phyloP scores from a whole-genome alignment of 1,140 invertebrate species.

The Hylaeus anthracinus region DNA sequence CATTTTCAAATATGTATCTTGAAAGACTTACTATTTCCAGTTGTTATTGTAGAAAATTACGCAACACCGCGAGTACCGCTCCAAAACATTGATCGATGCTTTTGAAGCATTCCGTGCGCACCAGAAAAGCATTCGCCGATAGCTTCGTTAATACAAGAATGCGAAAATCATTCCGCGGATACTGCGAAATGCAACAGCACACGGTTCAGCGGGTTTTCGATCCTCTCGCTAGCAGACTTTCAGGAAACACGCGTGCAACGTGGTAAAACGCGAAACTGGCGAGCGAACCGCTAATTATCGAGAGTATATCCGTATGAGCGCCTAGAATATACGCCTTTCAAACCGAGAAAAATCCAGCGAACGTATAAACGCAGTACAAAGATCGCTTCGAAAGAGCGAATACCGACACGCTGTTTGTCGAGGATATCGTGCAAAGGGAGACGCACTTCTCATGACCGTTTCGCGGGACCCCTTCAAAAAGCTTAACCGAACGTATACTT shows the following conservation, averaged over 20 bases:
- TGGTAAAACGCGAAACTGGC: background rate
- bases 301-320: background rate
- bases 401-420: background rate
- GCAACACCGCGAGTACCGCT: too few species aligned
- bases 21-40: too few species aligned
- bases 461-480: background rate
- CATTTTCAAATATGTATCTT: too few species aligned
- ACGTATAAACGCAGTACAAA: background rate
- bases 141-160: background rate
- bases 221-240: background rate
- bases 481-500: slow-evolving; percentile 4
- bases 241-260: background rate
- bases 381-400: background rate
- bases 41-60: too few species aligned
- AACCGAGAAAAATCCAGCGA: background rate
- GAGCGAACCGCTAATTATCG: background rate
- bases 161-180: background rate
- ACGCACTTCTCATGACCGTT: background rate
- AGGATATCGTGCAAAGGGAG: background rate
- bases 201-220: background rate
- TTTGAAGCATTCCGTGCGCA: too few species aligned
- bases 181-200: background rate
- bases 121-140: too few species aligned
- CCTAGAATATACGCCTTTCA: background rate
- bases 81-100: too few species aligned